Conservation (phyloP, 2,888 invertebrate species). For the Lasioglossum figueresi region DNA sequence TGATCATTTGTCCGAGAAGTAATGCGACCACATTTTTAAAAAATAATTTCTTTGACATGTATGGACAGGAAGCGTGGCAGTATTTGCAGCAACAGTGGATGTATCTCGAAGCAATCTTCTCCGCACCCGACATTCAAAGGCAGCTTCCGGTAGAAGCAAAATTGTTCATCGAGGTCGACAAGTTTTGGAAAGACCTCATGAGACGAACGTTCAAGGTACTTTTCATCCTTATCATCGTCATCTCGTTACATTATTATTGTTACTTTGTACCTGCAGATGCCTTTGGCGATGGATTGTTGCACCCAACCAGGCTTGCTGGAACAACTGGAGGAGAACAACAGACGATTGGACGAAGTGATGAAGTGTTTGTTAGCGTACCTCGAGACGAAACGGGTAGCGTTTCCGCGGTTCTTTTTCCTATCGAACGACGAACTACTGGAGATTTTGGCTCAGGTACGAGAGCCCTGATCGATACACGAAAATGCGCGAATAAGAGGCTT, state of each 20-base stretch:
- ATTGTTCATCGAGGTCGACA: conserved; percentile 93
- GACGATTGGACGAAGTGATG: conserved; percentile 93
- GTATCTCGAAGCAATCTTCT: conserved; percentile 97
- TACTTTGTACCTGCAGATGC: conserved; percentile 85
- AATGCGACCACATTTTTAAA: no score
- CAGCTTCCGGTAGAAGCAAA: conserved; percentile 96
- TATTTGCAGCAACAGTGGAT: conserved; percentile 97
- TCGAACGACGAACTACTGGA: conserved; percentile 95
- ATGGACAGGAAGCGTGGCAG: conserved; percentile 91
- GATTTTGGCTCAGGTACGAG: conserved; percentile 92
- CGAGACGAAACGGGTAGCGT: conserved; percentile 94
- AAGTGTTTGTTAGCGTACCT: conserved; percentile 95
- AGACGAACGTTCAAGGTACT: conserved; percentile 90
- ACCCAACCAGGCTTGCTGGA: conserved; percentile 90
- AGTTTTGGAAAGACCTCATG: conserved; percentile 95
- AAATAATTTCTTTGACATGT: neutral
- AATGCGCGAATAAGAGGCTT: neutral
- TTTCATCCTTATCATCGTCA: neutral
- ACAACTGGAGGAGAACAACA: conserved; percentile 89
- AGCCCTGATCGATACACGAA: neutral
- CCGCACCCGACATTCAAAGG: conserved; percentile 96
- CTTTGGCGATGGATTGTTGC: conserved; percentile 92
- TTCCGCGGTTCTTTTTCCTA: conserved; percentile 95
- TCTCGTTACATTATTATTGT: neutral
- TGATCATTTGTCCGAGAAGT: neutral